Evolutionary conservation across 2,888 invertebrate genomes (phyloP).

Genomic region (Harmothoe impar): DNA sequence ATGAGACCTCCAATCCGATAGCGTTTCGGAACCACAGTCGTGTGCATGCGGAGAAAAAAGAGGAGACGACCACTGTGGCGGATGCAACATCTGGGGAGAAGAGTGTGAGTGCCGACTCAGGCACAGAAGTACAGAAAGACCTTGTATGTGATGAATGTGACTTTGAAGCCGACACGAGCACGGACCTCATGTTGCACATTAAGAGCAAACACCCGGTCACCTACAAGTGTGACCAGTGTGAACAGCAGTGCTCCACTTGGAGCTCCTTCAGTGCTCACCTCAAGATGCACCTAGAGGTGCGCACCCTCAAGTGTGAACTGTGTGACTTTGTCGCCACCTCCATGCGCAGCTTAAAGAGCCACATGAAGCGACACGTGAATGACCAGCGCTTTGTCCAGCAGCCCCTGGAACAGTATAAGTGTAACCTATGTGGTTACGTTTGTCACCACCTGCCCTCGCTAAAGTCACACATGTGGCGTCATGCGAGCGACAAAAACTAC

Average conservation of each 20-base stretch:
- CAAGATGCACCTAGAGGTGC: constrained; percentile 43
- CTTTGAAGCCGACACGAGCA: constrained; percentile 60
- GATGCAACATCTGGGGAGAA: background rate
- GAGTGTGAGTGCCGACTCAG: background rate
- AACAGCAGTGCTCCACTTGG: constrained; percentile 61
- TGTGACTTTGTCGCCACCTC: constrained; percentile 82
- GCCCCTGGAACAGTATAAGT: constrained; percentile 83
- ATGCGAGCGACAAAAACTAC: constrained; percentile 81
- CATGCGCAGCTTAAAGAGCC: constrained; percentile 81
- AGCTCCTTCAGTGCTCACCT: constrained; percentile 57
- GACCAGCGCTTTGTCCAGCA: constrained; percentile 82
- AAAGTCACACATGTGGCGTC: constrained; percentile 83
- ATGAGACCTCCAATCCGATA: constrained; percentile 76
- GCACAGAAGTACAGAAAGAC: background rate
- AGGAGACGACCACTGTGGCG: background rate
- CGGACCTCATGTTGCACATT: constrained; percentile 7
- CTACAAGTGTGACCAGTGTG: constrained; percentile 66
- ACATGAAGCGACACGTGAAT: constrained; percentile 82
- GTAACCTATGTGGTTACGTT: constrained; percentile 82
- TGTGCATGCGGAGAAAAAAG: background rate
- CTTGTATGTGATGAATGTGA: constrained; percentile 67
- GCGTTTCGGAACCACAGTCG: constrained; percentile 72
- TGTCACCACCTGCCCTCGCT: constrained; percentile 83
- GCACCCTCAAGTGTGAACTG: constrained; percentile 76
- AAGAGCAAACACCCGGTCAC: constrained; percentile 9